Evolutionary conservation across 2,888 invertebrate genomes (phyloP), one percentile per base, ranked within the genome.

Genomic region (Lomographa bimaculata): DNA sequence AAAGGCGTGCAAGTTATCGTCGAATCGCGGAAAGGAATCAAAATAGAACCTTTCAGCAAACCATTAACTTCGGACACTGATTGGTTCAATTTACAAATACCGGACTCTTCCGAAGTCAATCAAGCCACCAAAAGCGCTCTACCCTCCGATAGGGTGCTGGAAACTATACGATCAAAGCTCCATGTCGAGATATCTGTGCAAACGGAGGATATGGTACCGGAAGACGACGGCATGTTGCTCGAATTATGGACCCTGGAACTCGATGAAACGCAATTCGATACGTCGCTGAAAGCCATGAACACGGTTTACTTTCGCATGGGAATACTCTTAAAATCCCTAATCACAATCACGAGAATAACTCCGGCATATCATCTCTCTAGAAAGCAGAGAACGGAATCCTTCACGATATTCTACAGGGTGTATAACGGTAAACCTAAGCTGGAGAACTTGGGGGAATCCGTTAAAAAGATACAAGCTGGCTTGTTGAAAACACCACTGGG

Each of bases 271-370:
- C 92, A 93, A 60, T 92, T 90, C 54, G 94, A 94, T 70, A 91
- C 92, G 3, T 89, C 91, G 0, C 76, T 93, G 6, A 92, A 93
- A 68, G 93, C 95, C 7, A 93, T 94, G 62, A 94, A 95, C 59
- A 94, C 94, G 1, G 93, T 98, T 0, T 98, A 98, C 76, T 97
- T 96, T 74, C 92, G 97, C 66, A 97, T 99, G 97, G 95, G 97
- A 21, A 94, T 96, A 43, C 89, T 98, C 54, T 83, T 99, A 7
- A 98, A 98, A 72, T 97, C 98, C 0, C 89, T 98, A 20, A 92
- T 98, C 24, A 94, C 96, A 3, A 94, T 97, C 1, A 96, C 97
- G 3, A 92, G 98, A 78, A 95, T 96, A 39, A 96, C 97, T 7
- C 98, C 98, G 1, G 97, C 97, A 11, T 98, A 98, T 76, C 96